These are phyloP conservation scores for Oceanodroma tethys DNA, from an alignment of 2,113 vertebrate species.

Conservation along the genomic window DNA sequence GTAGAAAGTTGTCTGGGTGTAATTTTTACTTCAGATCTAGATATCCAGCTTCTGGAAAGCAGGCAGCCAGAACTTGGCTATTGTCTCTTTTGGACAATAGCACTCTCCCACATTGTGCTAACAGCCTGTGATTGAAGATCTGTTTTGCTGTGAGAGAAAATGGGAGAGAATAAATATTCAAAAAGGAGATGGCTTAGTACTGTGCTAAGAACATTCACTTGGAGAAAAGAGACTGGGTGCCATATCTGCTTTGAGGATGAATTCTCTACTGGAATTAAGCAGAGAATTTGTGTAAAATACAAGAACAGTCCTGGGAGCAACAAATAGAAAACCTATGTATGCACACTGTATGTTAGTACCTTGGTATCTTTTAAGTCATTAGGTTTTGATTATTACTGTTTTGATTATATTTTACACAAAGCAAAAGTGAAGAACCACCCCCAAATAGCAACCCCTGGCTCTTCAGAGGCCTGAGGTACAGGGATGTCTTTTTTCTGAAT, in stretches of 20 bases:
- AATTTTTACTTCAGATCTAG: neutral
- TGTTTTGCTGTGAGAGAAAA: neutral
- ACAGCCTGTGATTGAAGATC: neutral
- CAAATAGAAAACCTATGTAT: neutral
- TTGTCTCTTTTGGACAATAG: neutral
- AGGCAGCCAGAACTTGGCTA: neutral
- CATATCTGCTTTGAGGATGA: neutral
- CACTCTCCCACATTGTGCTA: neutral
- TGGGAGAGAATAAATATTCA: neutral
- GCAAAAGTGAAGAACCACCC: neutral
- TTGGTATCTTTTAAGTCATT: neutral
- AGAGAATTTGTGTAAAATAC: neutral
- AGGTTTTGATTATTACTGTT: neutral
- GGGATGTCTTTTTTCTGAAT: neutral
- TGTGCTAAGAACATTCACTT: neutral
- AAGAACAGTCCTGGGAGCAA: neutral
- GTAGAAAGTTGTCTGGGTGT: neutral
- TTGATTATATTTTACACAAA: neutral
- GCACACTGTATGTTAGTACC: neutral
- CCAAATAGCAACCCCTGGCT: neutral
- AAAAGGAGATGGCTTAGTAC: neutral
- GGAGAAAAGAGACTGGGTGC: neutral
- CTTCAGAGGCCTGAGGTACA: neutral
- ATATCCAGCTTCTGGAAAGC: neutral
- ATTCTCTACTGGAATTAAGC: neutral